A percentile compares a stretch with the other conserved stretches of the same genome.
Evolutionary conservation across 2,113 vertebrate species (phyloP).

Genomic region (Sturnus vulgaris): DNA sequence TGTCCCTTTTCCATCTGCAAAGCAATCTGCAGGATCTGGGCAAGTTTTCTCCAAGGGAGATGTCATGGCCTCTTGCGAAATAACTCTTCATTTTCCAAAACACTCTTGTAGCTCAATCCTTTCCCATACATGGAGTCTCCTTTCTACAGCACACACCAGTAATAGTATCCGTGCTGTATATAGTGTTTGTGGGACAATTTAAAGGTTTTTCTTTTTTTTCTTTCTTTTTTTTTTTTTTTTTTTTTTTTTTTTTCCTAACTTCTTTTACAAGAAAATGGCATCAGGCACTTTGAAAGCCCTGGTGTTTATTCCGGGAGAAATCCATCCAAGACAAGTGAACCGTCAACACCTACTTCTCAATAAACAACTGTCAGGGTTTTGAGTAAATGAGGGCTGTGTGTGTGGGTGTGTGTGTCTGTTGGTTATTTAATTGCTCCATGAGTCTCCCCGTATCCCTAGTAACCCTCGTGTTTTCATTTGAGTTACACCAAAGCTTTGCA

Average conservation of each 20-base stretch:
- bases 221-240: fast-evolving
- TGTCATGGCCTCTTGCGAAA: not conserved
- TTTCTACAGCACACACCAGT: not conserved
- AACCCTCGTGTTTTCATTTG: constrained; percentile 42
- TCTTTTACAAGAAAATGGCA: constrained; percentile 11
- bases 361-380: constrained; percentile 67
- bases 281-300: constrained; percentile 51
- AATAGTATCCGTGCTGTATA: not conserved
- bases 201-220: not conserved
- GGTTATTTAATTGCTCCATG: constrained; percentile 26
- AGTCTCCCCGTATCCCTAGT: constrained; percentile 12
- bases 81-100: constrained; percentile 19
- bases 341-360: constrained; percentile 55
- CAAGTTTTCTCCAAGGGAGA: constrained; percentile 36
- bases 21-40: constrained; percentile 42
- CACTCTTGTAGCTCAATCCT: not conserved
- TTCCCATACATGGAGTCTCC: constrained; percentile 63
- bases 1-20: constrained; percentile 31
- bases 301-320: constrained; percentile 47
- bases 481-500: not conserved
- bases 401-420: not conserved
- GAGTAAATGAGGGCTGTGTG: constrained; percentile 35
- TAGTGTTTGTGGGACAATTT: not conserved
- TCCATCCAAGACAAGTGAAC: constrained; percentile 47
- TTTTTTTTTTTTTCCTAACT: not conserved